These are phyloP conservation scores for Tupaia tana DNA, from an alignment of 2,113 vertebrate species.

Conservation along the genomic window DNA sequence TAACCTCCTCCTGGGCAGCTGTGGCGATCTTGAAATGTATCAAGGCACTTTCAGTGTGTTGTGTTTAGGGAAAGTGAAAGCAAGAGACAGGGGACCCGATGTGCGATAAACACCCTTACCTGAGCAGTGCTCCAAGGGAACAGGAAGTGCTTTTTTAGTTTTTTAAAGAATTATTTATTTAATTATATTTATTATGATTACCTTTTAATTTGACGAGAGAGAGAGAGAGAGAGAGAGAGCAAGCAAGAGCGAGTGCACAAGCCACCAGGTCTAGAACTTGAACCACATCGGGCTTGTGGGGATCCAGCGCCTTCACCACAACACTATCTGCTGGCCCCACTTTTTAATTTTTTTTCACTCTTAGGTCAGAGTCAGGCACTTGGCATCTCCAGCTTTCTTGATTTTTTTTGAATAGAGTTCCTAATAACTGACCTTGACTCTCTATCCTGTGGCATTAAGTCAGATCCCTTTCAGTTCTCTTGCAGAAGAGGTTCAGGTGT, in stretches of 20 bases:
- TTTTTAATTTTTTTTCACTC: background rate
- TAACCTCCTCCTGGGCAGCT: background rate
- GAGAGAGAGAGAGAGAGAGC: too few species aligned
- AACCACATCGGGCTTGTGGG: too few species aligned
- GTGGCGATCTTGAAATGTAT: background rate
- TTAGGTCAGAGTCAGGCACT: background rate
- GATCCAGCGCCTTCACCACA: too few species aligned
- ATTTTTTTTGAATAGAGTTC: background rate
- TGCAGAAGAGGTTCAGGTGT: background rate
- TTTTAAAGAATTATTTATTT: too few species aligned
- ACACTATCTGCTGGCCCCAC: too few species aligned
- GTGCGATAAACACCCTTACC: rapidly evolving
- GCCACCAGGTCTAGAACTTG: too few species aligned
- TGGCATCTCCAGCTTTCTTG: background rate
- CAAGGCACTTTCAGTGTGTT: rapidly evolving
- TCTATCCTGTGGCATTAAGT: background rate
- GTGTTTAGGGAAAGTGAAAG: background rate
- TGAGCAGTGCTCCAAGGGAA: background rate
- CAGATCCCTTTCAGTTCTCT: background rate
- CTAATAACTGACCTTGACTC: background rate
- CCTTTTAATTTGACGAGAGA: too few species aligned
- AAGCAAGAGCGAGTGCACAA: too few species aligned
- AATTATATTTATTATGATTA: too few species aligned
- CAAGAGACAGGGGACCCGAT: rapidly evolving
- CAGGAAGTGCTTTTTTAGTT: background rate